Base-by-base conservation (phyloP, 23 tunicate species). In the Pegea sp. region DNA sequence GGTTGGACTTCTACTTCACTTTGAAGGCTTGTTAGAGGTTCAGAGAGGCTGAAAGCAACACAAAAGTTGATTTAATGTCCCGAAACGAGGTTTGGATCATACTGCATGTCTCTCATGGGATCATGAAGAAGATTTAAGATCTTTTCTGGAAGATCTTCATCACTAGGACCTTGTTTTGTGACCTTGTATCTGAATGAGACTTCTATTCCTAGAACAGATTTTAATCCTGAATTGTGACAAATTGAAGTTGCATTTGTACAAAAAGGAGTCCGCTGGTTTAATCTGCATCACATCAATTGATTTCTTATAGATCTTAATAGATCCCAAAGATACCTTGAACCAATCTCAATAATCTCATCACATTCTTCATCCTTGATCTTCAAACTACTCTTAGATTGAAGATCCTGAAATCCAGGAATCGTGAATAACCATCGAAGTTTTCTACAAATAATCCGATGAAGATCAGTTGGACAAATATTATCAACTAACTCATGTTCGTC, bases 221-320 rank as follows among this genome's bases (percentile, higher is more conserved):
- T 24, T 1, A 77, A 30, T 22, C 71, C 90, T 54, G 58, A 48
- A 34, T 57, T 48, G 6, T 50, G 42, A 28, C 76, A 77, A 22
- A 77, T 68, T 21, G 90, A 69, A 3, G 57, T 33, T 24, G 69
- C 71, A 61, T 77, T 77, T 7, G 90, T 77, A 30, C 75, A 77
- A 56, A 77, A 77, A 20, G 90, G 70, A 2, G 90, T 77, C 32
- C 63, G 33, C 30, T 60, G 67, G 21, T 63, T 68, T 23, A 69
- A 62, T 43, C 78, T 71, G 65, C 3, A 64, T 18, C 18, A 29
- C 19, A 4, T 22, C 4, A 31, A n/a, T 18, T 23, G 5, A 21
- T 5, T 24, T 5, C 18, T 5, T 2, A 30, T n/a, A n/a, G n/a
- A n/a, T n/a, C n/a, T n/a, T n/a, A n/a, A n/a, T n/a, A 59, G 24